Percentiles rank a stretch among this genome's conserved stretches.
These are phyloP conservation scores for Solenodon paradoxus DNA, from an alignment of 2,113 vertebrate species.

Conservation along the genomic window DNA sequence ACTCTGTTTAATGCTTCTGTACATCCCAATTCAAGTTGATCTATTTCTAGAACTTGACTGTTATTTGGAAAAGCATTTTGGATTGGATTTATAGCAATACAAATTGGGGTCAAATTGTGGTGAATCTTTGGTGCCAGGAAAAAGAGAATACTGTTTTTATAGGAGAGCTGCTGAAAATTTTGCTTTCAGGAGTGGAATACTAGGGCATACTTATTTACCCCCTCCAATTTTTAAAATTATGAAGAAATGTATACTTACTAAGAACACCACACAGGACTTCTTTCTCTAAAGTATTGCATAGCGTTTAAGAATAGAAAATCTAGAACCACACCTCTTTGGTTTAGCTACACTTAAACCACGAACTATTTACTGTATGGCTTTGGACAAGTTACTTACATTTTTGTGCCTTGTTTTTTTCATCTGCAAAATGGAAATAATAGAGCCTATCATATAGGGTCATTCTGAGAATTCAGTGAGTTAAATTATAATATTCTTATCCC, in stretches of 20 bases:
- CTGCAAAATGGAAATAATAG: background rate
- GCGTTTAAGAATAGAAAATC: background rate
- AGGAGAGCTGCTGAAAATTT: background rate
- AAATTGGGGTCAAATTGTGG: background rate
- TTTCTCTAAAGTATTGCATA: background rate
- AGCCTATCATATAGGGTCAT: background rate
- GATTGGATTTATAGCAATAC: background rate
- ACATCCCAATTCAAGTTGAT: background rate
- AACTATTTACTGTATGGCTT: background rate
- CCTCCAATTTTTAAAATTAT: background rate
- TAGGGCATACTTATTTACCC: background rate
- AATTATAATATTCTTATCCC: background rate
- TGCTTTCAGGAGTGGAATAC: background rate
- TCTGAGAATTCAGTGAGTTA: background rate
- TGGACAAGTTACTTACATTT: background rate
- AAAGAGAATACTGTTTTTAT: background rate
- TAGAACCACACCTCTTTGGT: background rate
- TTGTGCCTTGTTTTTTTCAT: background rate
- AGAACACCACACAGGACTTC: background rate
- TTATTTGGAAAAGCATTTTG: background rate
- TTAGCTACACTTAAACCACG: background rate
- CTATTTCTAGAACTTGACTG: background rate
- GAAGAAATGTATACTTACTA: background rate
- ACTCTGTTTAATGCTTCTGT: conserved; percentile 12
- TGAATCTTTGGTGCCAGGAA: background rate